Base-by-base conservation (phyloP, 2,113 vertebrate genomes). In the Oplegnathus fasciatus region DNA sequence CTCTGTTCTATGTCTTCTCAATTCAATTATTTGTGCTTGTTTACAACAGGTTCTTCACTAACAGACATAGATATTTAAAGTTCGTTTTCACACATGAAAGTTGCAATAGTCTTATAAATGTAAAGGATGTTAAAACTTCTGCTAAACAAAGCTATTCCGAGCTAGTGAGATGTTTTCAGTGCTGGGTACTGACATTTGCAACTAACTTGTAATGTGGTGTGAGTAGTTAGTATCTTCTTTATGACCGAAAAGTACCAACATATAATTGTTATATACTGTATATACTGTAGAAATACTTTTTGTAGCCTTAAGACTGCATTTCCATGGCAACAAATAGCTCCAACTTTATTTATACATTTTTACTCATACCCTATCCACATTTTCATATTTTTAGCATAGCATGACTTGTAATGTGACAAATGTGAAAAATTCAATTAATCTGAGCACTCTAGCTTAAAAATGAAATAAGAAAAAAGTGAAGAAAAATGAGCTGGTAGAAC, bases 1-100 rank as follows among this genome's bases (percentile, higher is more conserved):
- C 42, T 77, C 61, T 83, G 15, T 75, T 70, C 62, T 26, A 9
- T 48, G 64, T 76, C 71, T 78, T 26, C 34, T 82, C 75, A 55
- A 34, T 57, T 72, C 40, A 61, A 79, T 66, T 50, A 73, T 66
- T 68, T 73, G 9, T 54, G 46, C 79, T 82, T 86, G 88, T 86
- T 89, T 74, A 82, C 57, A 55, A 40, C 7, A 10, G 20, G 34
- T 46, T 26, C 60, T 22, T 65, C 15, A 34, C 20, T 24, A 34
- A 82, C 75, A 65, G 48, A 64, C 54, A 52, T 11, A 30, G 64
- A 42, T 26, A 28, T 18, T 58, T 66, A 22, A 13, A 32, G 37
- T 28, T 60, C 3, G 7, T 20, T 32, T 11, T 14, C 32, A 62
- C 55, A 5, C 46, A 15, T 18, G 17, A 20, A 61, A 9, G 20